Evolutionary conservation across 2,888 invertebrate species (phyloP).

Genomic region (Morinoia aosen): DNA sequence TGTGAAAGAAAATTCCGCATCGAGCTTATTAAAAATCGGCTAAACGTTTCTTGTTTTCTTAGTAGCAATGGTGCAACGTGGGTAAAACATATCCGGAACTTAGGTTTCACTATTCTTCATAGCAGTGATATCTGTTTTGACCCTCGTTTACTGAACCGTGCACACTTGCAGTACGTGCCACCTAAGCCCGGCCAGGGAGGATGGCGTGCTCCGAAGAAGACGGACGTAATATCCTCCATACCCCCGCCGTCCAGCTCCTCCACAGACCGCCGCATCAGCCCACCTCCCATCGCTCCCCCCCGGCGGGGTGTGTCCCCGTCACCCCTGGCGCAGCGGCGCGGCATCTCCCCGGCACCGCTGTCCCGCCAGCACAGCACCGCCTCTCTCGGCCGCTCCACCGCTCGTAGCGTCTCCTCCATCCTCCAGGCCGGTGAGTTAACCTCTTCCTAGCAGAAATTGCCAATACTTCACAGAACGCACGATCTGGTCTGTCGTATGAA

Average conservation of each 20-base stretch:
- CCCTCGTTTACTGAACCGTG: no score
- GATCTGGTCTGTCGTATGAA: no score
- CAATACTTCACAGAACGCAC: no score
- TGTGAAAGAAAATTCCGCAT: no score
- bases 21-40: no score
- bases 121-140: no score
- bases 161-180: constrained; percentile 60
- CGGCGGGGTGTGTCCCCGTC: constrained; percentile 49
- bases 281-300: constrained; percentile 59
- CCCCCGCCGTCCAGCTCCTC: constrained; percentile 60
- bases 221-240: constrained; percentile 67
- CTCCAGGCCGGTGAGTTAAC: constrained; percentile 59
- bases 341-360: constrained; percentile 57
- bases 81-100: no score
- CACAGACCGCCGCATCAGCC: constrained; percentile 54
- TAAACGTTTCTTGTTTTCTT: no score
- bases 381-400: constrained; percentile 63
- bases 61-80: no score
- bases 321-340: constrained; percentile 47
- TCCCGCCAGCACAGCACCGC: constrained; percentile 59
- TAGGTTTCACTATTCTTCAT: no score
- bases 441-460: no score
- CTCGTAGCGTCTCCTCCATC: constrained; percentile 60
- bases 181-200: constrained; percentile 66
- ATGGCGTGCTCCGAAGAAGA: constrained; percentile 67